Percentiles rank a stretch among this genome's conserved stretches.
phyloP scores from a whole-genome alignment of 2,113 vertebrate species.

The Platanista minor region DNA sequence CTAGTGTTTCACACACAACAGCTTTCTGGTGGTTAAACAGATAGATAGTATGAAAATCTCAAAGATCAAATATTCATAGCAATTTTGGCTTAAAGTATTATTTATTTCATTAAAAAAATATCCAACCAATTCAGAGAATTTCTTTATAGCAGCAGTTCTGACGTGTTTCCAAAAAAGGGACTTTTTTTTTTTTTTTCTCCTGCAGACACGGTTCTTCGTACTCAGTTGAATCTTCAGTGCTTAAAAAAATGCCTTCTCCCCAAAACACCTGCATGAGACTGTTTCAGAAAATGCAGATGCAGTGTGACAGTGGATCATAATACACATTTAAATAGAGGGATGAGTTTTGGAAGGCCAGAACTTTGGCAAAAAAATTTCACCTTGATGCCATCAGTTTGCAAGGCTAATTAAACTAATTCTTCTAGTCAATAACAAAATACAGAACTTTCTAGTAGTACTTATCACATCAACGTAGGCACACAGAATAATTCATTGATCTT shows the following conservation, averaged over 20 bases:
- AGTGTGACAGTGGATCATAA: constrained; percentile 80
- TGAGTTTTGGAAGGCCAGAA: constrained; percentile 85
- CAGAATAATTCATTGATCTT: constrained; percentile 85
- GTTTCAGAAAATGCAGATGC: constrained; percentile 79
- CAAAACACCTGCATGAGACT: constrained; percentile 66
- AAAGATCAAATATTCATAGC: constrained; percentile 12
- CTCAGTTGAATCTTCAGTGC: constrained; percentile 36
- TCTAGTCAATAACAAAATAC: constrained; percentile 89
- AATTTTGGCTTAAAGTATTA: constrained; percentile 57
- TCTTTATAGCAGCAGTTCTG: constrained; percentile 80
- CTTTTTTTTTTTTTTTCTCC: background rate
- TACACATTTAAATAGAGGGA: constrained; percentile 83
- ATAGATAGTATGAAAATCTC: constrained; percentile 23
- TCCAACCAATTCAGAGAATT: constrained; percentile 63
- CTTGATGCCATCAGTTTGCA: constrained; percentile 89
- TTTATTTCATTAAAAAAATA: constrained; percentile 48
- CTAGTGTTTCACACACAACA: constrained; percentile 30
- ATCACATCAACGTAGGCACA: constrained; percentile 93
- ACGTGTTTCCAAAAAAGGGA: constrained; percentile 68
- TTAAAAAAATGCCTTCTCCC: constrained; percentile 71
- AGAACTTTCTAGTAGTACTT: constrained; percentile 86
- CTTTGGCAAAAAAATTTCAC: constrained; percentile 91
- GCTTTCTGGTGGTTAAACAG: constrained; percentile 51
- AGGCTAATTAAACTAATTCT: constrained; percentile 87
- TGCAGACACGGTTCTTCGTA: constrained; percentile 57